Conservation (phyloP, 2,797 vertebrate species). For the Echeneis naucrates region DNA sequence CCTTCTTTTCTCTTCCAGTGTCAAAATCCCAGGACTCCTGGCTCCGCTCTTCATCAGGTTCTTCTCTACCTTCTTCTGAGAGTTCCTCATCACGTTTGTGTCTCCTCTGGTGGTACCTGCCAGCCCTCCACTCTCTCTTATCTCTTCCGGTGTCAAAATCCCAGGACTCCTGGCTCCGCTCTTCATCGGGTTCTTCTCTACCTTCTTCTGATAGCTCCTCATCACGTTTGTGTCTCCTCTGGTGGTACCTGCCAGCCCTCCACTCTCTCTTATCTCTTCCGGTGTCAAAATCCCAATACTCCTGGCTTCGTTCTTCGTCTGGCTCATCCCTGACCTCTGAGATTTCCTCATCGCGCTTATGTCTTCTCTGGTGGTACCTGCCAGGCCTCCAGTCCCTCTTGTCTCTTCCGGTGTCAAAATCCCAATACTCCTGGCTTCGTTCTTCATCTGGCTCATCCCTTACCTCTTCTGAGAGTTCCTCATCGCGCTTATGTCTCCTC, state of each 20-base stretch:
- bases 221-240: constrained; percentile 73
- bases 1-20: constrained; percentile 68
- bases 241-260: constrained; percentile 71
- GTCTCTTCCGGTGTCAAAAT: constrained; percentile 58
- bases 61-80: constrained; percentile 68
- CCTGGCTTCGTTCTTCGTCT: constrained; percentile 67
- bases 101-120: constrained; percentile 76
- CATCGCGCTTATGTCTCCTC: constrained; percentile 71
- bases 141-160: constrained; percentile 64
- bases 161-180: constrained; percentile 76
- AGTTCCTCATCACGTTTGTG: constrained; percentile 71
- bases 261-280: constrained; percentile 70
- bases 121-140: constrained; percentile 68
- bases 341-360: constrained; percentile 64
- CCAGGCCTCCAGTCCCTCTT: constrained; percentile 67
- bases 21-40: constrained; percentile 75
- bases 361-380: constrained; percentile 72
- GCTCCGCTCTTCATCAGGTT: constrained; percentile 64
- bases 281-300: constrained; percentile 40
- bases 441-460: constrained; percentile 61
- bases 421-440: constrained; percentile 71
- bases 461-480: constrained; percentile 63
- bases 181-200: constrained; percentile 61
- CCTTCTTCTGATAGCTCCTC: constrained; percentile 69
- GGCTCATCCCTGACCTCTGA: constrained; percentile 65